phyloP scores from a whole-genome alignment of 2,113 vertebrate genomes.

The Sinocyclocheilus rhinocerous region DNA sequence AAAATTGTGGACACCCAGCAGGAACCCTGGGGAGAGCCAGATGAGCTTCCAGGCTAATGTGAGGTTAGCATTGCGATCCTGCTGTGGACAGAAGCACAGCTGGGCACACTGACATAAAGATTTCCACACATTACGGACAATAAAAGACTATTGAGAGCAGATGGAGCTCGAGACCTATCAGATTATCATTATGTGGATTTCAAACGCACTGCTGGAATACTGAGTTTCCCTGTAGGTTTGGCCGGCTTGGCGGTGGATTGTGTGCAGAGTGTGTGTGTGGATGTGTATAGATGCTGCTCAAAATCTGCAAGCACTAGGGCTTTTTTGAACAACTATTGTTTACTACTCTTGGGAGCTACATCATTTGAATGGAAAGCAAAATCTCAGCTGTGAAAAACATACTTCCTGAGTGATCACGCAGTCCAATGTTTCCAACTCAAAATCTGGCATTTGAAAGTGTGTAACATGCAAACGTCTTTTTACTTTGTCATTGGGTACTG shows the following conservation, averaged over 20 bases:
- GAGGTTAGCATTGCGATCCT: slow-evolving; percentile 47
- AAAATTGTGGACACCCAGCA: slow-evolving; percentile 26
- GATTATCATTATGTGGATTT: slow-evolving; percentile 56
- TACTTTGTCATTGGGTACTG: background rate
- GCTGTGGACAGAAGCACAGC: slow-evolving; percentile 65
- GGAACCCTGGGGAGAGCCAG: slow-evolving; percentile 34
- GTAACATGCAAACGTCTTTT: background rate
- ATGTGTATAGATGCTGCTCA: slow-evolving; percentile 33
- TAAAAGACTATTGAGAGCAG: slow-evolving; percentile 56
- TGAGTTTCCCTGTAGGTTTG: slow-evolving; percentile 42
- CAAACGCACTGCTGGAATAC: slow-evolving; percentile 47
- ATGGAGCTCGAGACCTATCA: slow-evolving; percentile 52
- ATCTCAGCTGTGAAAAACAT: slow-evolving; percentile 11
- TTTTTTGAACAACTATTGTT: slow-evolving; percentile 46
- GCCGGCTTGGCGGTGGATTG: slow-evolving; percentile 8
- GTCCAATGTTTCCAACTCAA: slow-evolving; percentile 10
- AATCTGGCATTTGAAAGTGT: slow-evolving; percentile 14
- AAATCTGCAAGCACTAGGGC: slow-evolving; percentile 38
- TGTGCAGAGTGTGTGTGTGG: slow-evolving; percentile 5
- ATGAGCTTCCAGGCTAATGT: slow-evolving; percentile 44
- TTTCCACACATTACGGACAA: slow-evolving; percentile 65
- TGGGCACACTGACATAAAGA: slow-evolving; percentile 70
- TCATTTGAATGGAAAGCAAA: slow-evolving; percentile 40
- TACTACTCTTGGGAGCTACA: slow-evolving; percentile 39
- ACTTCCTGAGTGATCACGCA: background rate